These are phyloP conservation scores for Chouioia cunea DNA, from an alignment of 2,888 invertebrate species.

Conservation along the genomic window DNA sequence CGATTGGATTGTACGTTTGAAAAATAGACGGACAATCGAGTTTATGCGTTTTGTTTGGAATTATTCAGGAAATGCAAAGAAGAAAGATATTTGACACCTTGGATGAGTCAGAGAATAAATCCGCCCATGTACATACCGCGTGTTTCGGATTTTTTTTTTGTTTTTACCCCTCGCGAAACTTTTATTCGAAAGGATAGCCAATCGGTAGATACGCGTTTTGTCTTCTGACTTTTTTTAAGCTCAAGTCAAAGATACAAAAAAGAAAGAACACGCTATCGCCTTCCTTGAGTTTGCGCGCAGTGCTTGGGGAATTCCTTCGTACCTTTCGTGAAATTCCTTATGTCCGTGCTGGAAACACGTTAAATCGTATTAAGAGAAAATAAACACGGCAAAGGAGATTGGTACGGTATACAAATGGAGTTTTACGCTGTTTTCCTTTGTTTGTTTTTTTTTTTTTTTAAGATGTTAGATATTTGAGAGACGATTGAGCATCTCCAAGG, in stretches of 20 bases:
- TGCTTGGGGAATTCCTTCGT: slow-evolving; percentile 25
- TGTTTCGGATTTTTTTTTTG: slow-evolving; percentile 25
- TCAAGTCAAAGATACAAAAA: too few relatives aligned
- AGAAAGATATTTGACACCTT: too few relatives aligned
- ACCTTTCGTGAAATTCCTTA: slow-evolving; percentile 46
- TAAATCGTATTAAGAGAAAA: slow-evolving; percentile 30
- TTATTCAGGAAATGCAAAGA: too few relatives aligned
- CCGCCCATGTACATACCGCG: slow-evolving; percentile 16
- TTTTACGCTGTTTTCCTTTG: too few relatives aligned
- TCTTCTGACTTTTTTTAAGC: slow-evolving; percentile 6
- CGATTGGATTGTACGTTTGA: slow-evolving; percentile 2
- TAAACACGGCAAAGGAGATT: neutral
- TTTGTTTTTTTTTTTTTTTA: neutral
- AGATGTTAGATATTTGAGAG: neutral
- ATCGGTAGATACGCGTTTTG: neutral
- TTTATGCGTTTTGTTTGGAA: too few relatives aligned
- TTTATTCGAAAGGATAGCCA: neutral
- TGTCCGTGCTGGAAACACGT: slow-evolving; percentile 22
- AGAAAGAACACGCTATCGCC: neutral
- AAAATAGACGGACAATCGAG: slow-evolving; percentile 55
- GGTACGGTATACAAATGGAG: slow-evolving; percentile 1
- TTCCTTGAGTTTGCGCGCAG: slow-evolving; percentile 13
- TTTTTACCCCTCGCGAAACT: neutral
- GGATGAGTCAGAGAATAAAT: too few relatives aligned
- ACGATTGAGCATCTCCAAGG: too few relatives aligned